Evolutionary conservation across 2,888 invertebrate species (phyloP).

Genomic region (Troglohyphantes excavatus): DNA sequence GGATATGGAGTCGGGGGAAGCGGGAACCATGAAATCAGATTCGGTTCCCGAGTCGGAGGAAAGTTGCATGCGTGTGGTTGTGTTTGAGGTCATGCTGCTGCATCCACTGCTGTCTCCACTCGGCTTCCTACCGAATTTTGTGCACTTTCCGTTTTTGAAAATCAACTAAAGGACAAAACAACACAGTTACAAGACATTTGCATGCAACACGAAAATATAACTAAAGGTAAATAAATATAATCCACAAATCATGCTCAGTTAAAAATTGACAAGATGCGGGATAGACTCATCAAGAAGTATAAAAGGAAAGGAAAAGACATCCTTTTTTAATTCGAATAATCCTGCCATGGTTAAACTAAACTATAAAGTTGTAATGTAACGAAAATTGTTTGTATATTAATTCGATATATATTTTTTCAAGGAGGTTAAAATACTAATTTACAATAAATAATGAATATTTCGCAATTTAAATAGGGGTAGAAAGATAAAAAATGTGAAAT

Average conservation of each 20-base stretch:
- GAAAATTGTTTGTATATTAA: too few relatives aligned
- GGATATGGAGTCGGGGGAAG: conserved; percentile 61
- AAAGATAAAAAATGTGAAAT: too few relatives aligned
- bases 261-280: neutral
- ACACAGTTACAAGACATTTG: conserved; percentile 41
- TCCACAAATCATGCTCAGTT: conserved; percentile 8
- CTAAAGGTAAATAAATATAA: conserved; percentile 18
- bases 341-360: too few relatives aligned
- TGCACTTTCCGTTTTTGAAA: conserved; percentile 75
- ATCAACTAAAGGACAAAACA: conserved; percentile 70
- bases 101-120: conserved; percentile 79
- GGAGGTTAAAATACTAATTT: too few relatives aligned
- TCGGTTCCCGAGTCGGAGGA: conserved; percentile 76
- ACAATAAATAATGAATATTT: too few relatives aligned
- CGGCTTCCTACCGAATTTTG: conserved; percentile 76
- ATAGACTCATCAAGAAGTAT: neutral
- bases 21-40: conserved; percentile 67
- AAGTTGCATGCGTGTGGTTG: conserved; percentile 64
- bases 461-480: too few relatives aligned
- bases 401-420: too few relatives aligned
- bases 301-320: neutral
- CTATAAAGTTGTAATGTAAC: too few relatives aligned
- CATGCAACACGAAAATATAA: conserved; percentile 48
- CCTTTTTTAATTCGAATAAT: too few relatives aligned
- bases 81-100: conserved; percentile 74